Conservation (phyloP, 2,888 invertebrate species). For the Scrobipalpa costella region DNA sequence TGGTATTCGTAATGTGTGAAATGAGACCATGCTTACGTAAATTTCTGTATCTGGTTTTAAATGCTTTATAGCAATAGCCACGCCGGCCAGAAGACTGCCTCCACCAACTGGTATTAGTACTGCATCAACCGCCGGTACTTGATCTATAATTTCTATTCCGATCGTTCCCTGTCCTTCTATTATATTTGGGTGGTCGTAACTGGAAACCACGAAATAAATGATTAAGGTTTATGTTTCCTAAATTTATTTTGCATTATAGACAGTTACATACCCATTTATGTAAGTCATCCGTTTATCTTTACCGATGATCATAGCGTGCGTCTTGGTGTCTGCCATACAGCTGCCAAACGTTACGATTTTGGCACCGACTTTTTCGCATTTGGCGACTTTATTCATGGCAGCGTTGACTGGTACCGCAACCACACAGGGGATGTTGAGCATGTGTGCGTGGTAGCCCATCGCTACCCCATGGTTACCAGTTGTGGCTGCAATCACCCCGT, state of each 20-base stretch:
- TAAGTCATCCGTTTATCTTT: slow-evolving; percentile 87
- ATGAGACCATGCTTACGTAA: slow-evolving; percentile 90
- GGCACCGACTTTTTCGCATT: slow-evolving; percentile 90
- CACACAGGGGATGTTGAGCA: slow-evolving; percentile 85
- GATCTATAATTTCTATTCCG: slow-evolving; percentile 95
- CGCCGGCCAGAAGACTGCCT: slow-evolving; percentile 94
- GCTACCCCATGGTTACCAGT: slow-evolving; percentile 95
- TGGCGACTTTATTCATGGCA: slow-evolving; percentile 94
- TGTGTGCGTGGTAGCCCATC: slow-evolving; percentile 87
- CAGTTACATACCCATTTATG: slow-evolving; percentile 95
- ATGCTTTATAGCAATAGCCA: slow-evolving; percentile 92
- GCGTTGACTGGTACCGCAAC: slow-evolving; percentile 95
- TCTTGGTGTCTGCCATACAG: slow-evolving; percentile 90
- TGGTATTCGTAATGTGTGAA: too few relatives aligned
- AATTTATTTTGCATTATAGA: too few relatives aligned
- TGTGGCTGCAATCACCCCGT: slow-evolving; percentile 93
- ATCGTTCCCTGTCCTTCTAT: slow-evolving; percentile 97
- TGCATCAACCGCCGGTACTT: slow-evolving; percentile 92
- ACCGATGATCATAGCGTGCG: slow-evolving; percentile 86
- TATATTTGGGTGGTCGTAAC: slow-evolving; percentile 95
- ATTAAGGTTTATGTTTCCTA: too few relatives aligned
- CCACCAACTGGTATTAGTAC: slow-evolving; percentile 95
- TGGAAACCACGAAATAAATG: slow-evolving; percentile 48
- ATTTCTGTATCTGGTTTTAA: slow-evolving; percentile 90
- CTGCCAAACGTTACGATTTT: slow-evolving; percentile 88